Base-by-base conservation (phyloP, 1,140 invertebrate genomes). In the Lethrus apterus region DNA sequence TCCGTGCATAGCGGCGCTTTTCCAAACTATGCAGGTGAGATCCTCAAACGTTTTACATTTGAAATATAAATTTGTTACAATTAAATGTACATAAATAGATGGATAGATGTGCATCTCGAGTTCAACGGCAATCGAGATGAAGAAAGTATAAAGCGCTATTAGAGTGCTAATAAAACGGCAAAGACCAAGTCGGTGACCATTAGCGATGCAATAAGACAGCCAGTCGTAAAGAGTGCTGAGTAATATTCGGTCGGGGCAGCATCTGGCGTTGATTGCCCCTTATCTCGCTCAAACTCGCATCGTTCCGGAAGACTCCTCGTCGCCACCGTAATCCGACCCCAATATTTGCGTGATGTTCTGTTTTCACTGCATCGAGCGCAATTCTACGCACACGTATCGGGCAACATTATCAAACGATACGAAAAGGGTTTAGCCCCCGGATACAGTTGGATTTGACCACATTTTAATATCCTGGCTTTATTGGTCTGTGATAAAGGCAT, bases 1-100 rank as follows among this genome's bases (percentile, higher is more conserved):
- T 57, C 81, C 81, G 0, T 79, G 76, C 59, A 81, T 84, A 47
- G 73, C 78, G 4, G 65, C 74, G 2, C 69, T 83, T 2, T 84
- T 80, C 55, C 79, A 84, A 62, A 81, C 81, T 4, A 76, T 84
- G 61, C 79, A 80, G 73, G 79, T 81, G 65, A 61, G 63, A 52
- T n/a, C 19, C n/a, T 35, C 29, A 44, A 44, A 18, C 5, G 8
- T 14, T 10, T 2, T 33, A 7, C 8, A 8, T 7, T 33, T 2
- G 13, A 3, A n/a, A 3, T 33, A 15, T 13, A 33, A 14, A 33
- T 9, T 34, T 11, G 1, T 13, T 13, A 15, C 15, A 11, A 13
- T 34, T 34, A 34, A 34, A 34, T 10, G n/a, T 34, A 13, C n/a
- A 10, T 10, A 8, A 13, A 9, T 14, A 31, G 31, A 32, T 33